These are phyloP conservation scores for Brotula barbata DNA, from an alignment of 2,797 vertebrate species.

Conservation along the genomic window DNA sequence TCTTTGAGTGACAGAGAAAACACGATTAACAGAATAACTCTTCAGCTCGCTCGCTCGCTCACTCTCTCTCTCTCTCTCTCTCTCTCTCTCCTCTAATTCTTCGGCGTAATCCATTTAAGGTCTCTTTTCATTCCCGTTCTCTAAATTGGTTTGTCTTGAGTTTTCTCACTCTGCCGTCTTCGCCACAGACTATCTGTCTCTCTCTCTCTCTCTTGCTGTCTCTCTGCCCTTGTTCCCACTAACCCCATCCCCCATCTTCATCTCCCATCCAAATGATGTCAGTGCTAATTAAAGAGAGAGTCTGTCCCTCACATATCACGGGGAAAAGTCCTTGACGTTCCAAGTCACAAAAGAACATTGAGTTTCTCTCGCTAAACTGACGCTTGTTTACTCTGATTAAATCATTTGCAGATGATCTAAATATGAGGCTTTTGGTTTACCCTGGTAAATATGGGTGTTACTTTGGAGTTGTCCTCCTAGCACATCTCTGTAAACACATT, in stretches of 20 bases:
- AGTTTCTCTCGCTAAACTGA: constrained; percentile 44
- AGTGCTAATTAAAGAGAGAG: constrained; percentile 73
- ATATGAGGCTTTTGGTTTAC: constrained; percentile 45
- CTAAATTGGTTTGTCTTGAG: constrained; percentile 49
- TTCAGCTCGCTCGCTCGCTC: no score
- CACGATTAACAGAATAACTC: constrained; percentile 44
- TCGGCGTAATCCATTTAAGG: constrained; percentile 24
- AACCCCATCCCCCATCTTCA: constrained; percentile 3
- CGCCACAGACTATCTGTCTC: constrained; percentile 41
- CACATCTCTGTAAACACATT: constrained; percentile 49
- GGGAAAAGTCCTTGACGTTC: constrained; percentile 66
- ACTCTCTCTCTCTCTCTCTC: constrained; percentile 8
- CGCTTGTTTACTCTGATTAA: constrained; percentile 63
- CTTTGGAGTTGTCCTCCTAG: constrained; percentile 38
- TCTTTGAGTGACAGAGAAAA: constrained; percentile 19
- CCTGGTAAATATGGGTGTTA: constrained; percentile 47
- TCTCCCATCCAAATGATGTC: constrained; percentile 63
- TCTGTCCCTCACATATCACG: constrained; percentile 65
- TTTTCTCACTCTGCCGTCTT: constrained; percentile 39
- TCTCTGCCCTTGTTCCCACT: background rate
- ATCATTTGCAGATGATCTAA: constrained; percentile 67
- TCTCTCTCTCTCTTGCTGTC: background rate
- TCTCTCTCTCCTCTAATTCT: constrained; percentile 15
- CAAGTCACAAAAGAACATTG: constrained; percentile 59
- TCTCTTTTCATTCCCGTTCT: constrained; percentile 34